phyloP scores from a whole-genome alignment of 2,113 vertebrate species.

The Steatornis caripensis region DNA sequence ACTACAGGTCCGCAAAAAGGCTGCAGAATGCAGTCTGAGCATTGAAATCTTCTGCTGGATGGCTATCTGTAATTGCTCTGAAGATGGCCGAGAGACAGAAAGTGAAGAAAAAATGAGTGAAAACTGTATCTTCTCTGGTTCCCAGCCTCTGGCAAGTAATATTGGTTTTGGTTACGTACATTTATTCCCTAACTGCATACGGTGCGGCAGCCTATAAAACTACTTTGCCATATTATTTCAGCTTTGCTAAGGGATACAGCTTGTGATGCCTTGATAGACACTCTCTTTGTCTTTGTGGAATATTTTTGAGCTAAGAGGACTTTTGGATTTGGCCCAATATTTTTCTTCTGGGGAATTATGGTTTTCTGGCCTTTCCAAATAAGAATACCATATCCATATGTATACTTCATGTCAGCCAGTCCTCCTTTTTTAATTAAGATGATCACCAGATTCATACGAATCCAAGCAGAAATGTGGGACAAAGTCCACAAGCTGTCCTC shows the following conservation, averaged over 20 bases:
- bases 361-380: not conserved
- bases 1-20: not conserved
- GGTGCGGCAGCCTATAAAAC: not conserved
- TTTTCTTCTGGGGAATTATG: not conserved
- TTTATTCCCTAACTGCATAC: not conserved
- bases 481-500: not conserved
- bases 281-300: not conserved
- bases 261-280: not conserved
- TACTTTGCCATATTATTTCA: not conserved
- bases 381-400: not conserved
- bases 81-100: not conserved
- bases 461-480: not conserved
- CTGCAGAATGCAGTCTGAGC: not conserved
- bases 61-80: not conserved
- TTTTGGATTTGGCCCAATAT: not conserved
- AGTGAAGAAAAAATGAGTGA: not conserved
- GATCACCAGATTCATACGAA: not conserved
- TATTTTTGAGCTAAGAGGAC: not conserved
- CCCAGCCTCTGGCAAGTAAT: not conserved
- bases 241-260: not conserved
- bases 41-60: not conserved
- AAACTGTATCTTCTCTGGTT: not conserved
- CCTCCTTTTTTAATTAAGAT: not conserved
- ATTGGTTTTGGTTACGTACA: not conserved
- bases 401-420: not conserved